Percentiles rank a stretch among this genome's conserved stretches.
Evolutionary conservation across 1,140 invertebrate genomes (phyloP).

Genomic region (Leptopilina boulardi): DNA sequence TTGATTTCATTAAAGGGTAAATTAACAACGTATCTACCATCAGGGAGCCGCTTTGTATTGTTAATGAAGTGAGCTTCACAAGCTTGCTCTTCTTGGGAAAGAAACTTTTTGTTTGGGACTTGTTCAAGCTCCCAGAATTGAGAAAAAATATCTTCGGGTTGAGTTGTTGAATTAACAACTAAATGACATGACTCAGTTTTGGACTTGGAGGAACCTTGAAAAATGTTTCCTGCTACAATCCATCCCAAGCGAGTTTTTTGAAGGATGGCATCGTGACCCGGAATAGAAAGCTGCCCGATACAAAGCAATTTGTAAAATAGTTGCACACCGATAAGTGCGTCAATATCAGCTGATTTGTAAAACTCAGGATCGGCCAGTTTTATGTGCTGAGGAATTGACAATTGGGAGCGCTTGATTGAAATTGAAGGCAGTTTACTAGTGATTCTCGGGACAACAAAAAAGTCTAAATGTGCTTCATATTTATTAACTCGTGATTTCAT

Average conservation of each 20-base stretch:
- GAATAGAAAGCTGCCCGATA: not conserved
- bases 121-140: constrained; percentile 37
- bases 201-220: too few relatives aligned
- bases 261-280: not conserved
- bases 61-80: constrained; percentile 24
- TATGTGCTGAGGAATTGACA: too few relatives aligned
- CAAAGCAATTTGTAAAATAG: not conserved
- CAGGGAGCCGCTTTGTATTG: not conserved
- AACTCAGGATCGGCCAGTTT: too few relatives aligned
- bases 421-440: too few relatives aligned
- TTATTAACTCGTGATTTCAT: too few relatives aligned
- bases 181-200: constrained; percentile 4
- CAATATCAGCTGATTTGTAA: too few relatives aligned
- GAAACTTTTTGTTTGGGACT: not conserved
- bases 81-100: constrained; percentile 12
- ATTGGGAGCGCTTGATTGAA: too few relatives aligned
- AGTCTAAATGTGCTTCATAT: too few relatives aligned
- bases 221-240: constrained; percentile 1
- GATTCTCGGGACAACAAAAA: too few relatives aligned
- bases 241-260: constrained; percentile 37
- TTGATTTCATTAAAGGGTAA: constrained; percentile 9
- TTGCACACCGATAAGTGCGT: not conserved
- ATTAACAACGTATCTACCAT: constrained; percentile 30
- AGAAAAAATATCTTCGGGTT: not conserved
- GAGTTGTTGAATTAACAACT: not conserved